Base-by-base conservation (phyloP, 35 echinoderm and acorn worm species). In the Hemicentrotus pulcherrimus region DNA sequence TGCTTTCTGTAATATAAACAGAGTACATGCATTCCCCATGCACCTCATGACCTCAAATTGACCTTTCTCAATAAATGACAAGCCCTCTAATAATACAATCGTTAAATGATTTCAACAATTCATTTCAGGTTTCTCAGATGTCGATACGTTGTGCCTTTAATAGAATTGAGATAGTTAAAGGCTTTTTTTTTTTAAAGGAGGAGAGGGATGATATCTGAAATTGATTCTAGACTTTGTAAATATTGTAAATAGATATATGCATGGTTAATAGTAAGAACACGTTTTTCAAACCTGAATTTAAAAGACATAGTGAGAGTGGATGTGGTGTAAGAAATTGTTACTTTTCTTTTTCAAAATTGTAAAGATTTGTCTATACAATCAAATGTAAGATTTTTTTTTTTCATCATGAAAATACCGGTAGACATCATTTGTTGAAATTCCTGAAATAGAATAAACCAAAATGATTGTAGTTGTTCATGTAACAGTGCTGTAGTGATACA, bases 171-270 rank as follows among this genome's bases (percentile, higher is more conserved):
- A 78, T 24, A 0, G 65, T 78, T 78, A 78, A 78, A n/a, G 65
- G 19, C 65, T 30, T 2, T 5, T 28, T 2, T 5, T 28, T 41
- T 41, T 78, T 22, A 6, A 7, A 78, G 22, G 24, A 78, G 65
- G 3, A 5, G 19, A 78, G 65, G 22, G 19, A 78, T 78, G 4
- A n/a, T 0, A 78, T 78, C 65, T 78, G 5, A 78, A n/a, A 22
- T 78, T 78, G 65, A 78, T 78, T 78, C 19, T 8, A n/a, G 65
- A 78, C 28, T 78, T 78, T 78, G 65, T 78, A 78, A 28, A 78
- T 78, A 78, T n/a, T 78, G 65, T 78, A 78, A 78, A 78, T 78
- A 78, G 65, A 78, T 78, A 78, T 22, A 78, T 78, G 65, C 65
- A 78, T 78, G 65, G 65, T n/a, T 30, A 7, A 22, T 28, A 22